These are phyloP conservation scores for Melanostoma scalare DNA, from an alignment of 2,888 invertebrate species.

Conservation along the genomic window DNA sequence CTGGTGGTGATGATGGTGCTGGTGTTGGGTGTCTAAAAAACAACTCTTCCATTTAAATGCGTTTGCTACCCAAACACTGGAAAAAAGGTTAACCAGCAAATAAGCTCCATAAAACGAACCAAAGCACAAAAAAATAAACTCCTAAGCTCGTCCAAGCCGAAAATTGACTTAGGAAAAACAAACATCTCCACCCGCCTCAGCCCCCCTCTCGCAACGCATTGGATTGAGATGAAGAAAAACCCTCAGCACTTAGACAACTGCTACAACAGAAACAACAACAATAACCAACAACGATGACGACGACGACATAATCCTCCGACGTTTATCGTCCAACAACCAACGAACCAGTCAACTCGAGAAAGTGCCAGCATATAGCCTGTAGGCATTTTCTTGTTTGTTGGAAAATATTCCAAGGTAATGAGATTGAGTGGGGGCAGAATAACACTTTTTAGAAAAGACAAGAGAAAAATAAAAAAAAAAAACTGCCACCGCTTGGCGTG, in stretches of 20 bases:
- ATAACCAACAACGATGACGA: neutral
- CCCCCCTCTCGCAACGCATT: neutral
- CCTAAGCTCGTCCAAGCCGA: conserved; percentile 66
- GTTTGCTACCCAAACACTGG: conserved; percentile 60
- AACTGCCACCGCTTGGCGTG: conserved; percentile 55
- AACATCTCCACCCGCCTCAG: conserved; percentile 29
- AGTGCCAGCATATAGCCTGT: conserved; percentile 42
- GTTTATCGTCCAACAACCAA: conserved; percentile 54
- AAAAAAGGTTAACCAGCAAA: conserved; percentile 71
- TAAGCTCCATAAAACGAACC: conserved; percentile 38
- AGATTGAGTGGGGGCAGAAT: conserved; percentile 17
- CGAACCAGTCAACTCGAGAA: conserved; percentile 50
- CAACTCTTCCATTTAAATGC: conserved; percentile 69
- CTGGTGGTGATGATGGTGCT: neutral
- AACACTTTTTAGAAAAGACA: conserved; percentile 8
- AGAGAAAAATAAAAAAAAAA: neutral
- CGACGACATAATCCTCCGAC: conserved; percentile 64
- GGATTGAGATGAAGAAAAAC: neutral
- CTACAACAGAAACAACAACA: neutral
- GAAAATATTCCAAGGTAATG: conserved; percentile 19
- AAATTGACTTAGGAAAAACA: conserved; percentile 69
- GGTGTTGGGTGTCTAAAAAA: conserved; percentile 21
- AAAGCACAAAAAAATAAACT: conserved; percentile 30
- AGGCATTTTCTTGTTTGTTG: conserved; percentile 52
- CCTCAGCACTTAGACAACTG: neutral